A percentile compares a stretch with the other conserved stretches of the same genome.
Evolutionary conservation across 2,888 invertebrate genomes (phyloP).

Genomic region (Harpagoxenus sublaevis): DNA sequence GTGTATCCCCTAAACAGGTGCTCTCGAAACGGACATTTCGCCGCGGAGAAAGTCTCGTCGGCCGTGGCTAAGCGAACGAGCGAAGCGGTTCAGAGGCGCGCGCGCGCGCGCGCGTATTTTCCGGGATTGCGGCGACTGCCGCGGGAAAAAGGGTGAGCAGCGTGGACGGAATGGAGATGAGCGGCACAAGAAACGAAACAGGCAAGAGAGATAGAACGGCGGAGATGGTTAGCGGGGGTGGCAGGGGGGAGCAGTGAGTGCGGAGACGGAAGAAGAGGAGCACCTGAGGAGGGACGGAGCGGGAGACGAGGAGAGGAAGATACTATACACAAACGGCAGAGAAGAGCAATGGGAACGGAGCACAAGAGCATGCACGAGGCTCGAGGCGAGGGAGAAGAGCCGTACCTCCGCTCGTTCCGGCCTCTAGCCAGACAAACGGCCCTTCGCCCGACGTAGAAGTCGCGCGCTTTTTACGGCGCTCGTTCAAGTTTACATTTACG

Average conservation of each 20-base stretch:
- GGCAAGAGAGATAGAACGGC: conserved; percentile 33
- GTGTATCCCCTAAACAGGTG: conserved; percentile 30
- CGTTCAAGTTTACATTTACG: conserved; percentile 81
- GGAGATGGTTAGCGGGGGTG: conserved; percentile 29
- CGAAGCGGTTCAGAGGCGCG: conserved; percentile 53
- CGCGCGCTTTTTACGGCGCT: conserved; percentile 69
- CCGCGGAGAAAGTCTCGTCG: conserved; percentile 63
- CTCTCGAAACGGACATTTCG: conserved; percentile 35
- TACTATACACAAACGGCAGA: conserved; percentile 63
- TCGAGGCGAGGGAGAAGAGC: conserved; percentile 56
- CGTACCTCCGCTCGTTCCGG: conserved; percentile 69
- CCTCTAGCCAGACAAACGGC: conserved; percentile 76
- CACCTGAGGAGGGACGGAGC: conserved; percentile 30
- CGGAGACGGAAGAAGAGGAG: conserved; percentile 47
- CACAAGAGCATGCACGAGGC: conserved; percentile 60
- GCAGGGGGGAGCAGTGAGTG: conserved; percentile 8
- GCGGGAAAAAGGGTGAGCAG: conserved; percentile 67
- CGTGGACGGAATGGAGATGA: conserved; percentile 73
- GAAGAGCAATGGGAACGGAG: conserved; percentile 59
- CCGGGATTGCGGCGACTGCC: conserved; percentile 69
- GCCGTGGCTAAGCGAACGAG: conserved; percentile 66
- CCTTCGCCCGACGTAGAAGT: conserved; percentile 68
- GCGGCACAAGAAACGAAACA: conserved; percentile 65
- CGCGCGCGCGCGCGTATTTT: conserved; percentile 61
- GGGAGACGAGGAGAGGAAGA: conserved; percentile 50